Percentiles rank a stretch among this genome's conserved stretches.
These are phyloP conservation scores for Lapara coniferarum DNA, from an alignment of 2,888 invertebrate species.

Conservation along the genomic window DNA sequence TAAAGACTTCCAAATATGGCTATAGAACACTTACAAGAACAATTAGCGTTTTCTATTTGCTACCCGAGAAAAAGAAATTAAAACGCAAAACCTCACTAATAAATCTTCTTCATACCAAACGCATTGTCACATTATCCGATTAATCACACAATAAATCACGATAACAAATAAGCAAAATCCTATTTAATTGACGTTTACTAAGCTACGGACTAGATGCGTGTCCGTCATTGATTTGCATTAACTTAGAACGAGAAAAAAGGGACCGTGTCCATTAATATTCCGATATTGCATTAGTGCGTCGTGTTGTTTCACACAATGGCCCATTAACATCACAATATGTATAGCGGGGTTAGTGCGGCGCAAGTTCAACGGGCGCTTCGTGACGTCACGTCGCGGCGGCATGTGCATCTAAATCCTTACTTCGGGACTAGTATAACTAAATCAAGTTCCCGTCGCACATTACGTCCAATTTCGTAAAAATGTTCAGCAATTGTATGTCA, in stretches of 20 bases:
- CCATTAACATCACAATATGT: constrained; percentile 55
- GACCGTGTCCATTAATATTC: constrained; percentile 33
- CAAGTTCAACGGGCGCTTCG: constrained; percentile 41
- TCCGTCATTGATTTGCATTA: constrained; percentile 17
- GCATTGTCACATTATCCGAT: too few species aligned
- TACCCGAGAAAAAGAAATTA: too few species aligned
- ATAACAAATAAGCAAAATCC: background rate
- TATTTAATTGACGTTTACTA: constrained; percentile 3
- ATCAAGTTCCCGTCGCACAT: constrained; percentile 22
- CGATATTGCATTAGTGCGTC: constrained; percentile 37
- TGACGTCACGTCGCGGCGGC: constrained; percentile 33
- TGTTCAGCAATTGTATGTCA: too few species aligned
- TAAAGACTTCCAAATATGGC: too few species aligned
- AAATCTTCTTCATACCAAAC: too few species aligned
- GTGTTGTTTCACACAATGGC: constrained; percentile 43
- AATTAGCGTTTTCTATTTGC: too few species aligned
- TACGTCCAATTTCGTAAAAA: too few species aligned
- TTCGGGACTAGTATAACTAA: constrained; percentile 47
- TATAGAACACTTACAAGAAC: too few species aligned
- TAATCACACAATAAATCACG: too few species aligned
- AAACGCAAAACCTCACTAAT: too few species aligned
- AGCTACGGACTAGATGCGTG: background rate
- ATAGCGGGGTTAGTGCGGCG: constrained; percentile 38
- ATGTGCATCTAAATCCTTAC: constrained; percentile 40
- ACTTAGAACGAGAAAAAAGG: constrained; percentile 4